Evolutionary conservation across 2,797 vertebrate genomes (phyloP), one percentile per base, ranked within the genome.

Genomic region (Sciurus carolinensis): DNA sequence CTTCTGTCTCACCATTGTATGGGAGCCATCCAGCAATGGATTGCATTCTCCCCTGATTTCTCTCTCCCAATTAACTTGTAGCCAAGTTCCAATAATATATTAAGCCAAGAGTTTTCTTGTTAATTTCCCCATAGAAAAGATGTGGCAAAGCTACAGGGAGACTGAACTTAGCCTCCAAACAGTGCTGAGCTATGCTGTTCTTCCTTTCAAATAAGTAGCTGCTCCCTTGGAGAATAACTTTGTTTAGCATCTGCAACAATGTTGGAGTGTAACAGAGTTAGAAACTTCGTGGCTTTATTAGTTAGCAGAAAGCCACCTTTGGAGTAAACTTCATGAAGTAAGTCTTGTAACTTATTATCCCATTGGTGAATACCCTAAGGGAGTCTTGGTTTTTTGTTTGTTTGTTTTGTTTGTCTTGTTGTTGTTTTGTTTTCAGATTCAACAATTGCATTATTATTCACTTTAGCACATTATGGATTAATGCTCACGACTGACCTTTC

Each of bases 101-200:
- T 96, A 95, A 97, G 84, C 91, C 7, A 1, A 93, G 96, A 95
- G 94, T 97, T 82, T 95, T 83, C 97, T 96, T 97, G 69, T 97
- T 98, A 98, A 98, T 97, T 97, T 97, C 97, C 96, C 96, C 85
- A 69, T 62, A 97, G 97, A 97, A 96, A 97, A 93, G 96, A 82
- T 77, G 50, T 62, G 77, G 94, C 73, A 88, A 89, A 96, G 89
- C 95, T 83, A 69, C 72, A 72, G 91, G 96, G 97, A 95, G 87
- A 71, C 85, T 62, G 86, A 88, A 92, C 82, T 80, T 64, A 86
- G 82, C 84, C 57, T 82, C 62, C 11, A 72, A 76, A 76, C 94
- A 88, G 73, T 96, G 96, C 97, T 97, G 97, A 97, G 95, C 87
- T 94, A 4, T 95, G 94, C 94, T 71, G 50, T 95, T 96, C 89